Evolutionary conservation across 1,140 invertebrate genomes (phyloP).

Genomic region (Achroia grisella): DNA sequence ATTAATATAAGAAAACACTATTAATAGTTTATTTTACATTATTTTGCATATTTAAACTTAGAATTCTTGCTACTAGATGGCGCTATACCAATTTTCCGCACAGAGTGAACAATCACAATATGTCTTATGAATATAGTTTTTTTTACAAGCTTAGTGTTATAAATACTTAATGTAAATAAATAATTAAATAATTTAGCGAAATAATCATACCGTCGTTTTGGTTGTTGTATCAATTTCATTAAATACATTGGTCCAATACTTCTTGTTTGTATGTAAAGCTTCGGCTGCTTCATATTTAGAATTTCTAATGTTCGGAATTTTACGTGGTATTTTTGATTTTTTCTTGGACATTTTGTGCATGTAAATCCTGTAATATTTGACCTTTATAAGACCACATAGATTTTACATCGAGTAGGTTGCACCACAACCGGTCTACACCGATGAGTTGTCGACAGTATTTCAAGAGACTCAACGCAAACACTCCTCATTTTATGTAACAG

Average conservation of each 20-base stretch:
- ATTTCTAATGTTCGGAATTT: slow-evolving; percentile 35
- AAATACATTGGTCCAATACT: slow-evolving; percentile 49
- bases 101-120: too few species aligned
- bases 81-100: too few species aligned
- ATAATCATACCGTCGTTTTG: slow-evolving; percentile 31
- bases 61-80: too few species aligned
- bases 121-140: too few species aligned
- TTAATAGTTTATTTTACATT: too few species aligned
- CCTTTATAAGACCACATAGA: background rate
- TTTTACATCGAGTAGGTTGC: background rate
- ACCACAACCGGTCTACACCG: background rate
- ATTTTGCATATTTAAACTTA: too few species aligned
- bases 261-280: slow-evolving; percentile 40
- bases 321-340: slow-evolving; percentile 26
- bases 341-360: background rate
- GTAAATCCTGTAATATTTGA: background rate
- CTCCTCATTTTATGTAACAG: background rate
- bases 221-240: slow-evolving; percentile 23
- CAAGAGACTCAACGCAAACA: background rate
- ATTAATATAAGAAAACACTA: too few species aligned
- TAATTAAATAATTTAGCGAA: too few species aligned
- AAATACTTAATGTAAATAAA: too few species aligned
- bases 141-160: too few species aligned
- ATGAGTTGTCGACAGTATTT: background rate
- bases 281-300: slow-evolving; percentile 43